These are phyloP conservation scores for Antitype chi DNA, from an alignment of 2,888 invertebrate species.

Conservation along the genomic window DNA sequence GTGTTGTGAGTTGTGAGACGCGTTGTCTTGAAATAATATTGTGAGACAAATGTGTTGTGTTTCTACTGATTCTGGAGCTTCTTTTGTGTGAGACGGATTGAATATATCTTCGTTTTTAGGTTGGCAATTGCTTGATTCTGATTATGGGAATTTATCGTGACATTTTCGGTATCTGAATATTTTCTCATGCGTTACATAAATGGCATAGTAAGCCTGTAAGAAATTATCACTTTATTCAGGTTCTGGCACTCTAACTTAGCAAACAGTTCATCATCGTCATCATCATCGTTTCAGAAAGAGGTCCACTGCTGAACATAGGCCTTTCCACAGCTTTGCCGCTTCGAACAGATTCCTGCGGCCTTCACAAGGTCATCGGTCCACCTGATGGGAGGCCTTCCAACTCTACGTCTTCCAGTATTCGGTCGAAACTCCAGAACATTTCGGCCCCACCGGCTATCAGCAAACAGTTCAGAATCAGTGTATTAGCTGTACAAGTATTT, in stretches of 20 bases:
- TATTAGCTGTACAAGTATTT: neutral
- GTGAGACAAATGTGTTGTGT: constrained; percentile 12
- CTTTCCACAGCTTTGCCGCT: too few relatives aligned
- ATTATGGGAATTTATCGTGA: neutral
- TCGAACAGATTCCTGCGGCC: too few relatives aligned
- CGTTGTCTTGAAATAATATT: constrained; percentile 41
- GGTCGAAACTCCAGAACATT: too few relatives aligned
- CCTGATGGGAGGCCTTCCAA: too few relatives aligned
- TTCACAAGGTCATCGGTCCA: too few relatives aligned
- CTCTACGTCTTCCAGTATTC: too few relatives aligned
- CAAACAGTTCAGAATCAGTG: neutral
- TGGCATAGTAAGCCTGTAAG: too few relatives aligned
- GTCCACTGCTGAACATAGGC: too few relatives aligned
- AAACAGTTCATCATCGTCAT: too few relatives aligned
- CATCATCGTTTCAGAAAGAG: too few relatives aligned
- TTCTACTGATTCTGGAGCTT: constrained; percentile 3
- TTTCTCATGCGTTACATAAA: neutral
- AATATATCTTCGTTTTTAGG: neutral
- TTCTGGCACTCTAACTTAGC: neutral
- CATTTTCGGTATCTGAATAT: neutral
- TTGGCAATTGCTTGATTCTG: neutral
- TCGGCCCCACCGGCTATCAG: too few relatives aligned
- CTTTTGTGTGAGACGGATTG: neutral
- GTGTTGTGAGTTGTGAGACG: constrained; percentile 14
- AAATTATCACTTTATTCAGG: neutral